phyloP scores from a whole-genome alignment of 2,113 vertebrate genomes.

The Cettia cetti region DNA sequence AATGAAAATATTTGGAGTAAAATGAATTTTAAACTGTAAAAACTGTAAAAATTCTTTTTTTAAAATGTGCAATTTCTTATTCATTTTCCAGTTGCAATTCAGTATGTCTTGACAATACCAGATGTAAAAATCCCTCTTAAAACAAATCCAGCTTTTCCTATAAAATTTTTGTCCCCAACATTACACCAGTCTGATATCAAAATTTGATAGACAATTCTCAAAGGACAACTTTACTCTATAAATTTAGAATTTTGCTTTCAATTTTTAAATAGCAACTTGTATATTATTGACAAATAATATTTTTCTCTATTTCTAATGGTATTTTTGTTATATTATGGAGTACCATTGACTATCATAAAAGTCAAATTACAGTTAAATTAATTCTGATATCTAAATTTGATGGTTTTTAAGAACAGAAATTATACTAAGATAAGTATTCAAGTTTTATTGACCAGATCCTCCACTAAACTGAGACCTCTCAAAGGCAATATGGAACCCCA shows the following conservation, averaged over 20 bases:
- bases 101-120: background rate
- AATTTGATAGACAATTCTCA: background rate
- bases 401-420: background rate
- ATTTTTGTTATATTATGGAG: background rate
- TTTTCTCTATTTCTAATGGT: background rate
- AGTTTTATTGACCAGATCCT: background rate
- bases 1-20: background rate
- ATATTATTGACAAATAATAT: background rate
- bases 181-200: background rate
- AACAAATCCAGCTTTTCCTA: fast-evolving
- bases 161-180: fast-evolving
- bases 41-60: background rate
- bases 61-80: background rate
- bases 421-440: background rate
- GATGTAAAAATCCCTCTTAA: background rate
- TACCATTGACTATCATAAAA: background rate
- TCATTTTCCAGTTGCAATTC: background rate
- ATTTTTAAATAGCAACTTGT: background rate
- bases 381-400: background rate
- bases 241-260: background rate
- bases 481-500: background rate
- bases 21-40: background rate
- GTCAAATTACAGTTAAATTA: background rate
- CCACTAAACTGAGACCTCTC: background rate
- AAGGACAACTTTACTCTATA: background rate